A percentile compares a stretch with the other conserved stretches of the same genome.
Conservation (phyloP, 2,113 vertebrate species). For the Verasper variegatus region DNA sequence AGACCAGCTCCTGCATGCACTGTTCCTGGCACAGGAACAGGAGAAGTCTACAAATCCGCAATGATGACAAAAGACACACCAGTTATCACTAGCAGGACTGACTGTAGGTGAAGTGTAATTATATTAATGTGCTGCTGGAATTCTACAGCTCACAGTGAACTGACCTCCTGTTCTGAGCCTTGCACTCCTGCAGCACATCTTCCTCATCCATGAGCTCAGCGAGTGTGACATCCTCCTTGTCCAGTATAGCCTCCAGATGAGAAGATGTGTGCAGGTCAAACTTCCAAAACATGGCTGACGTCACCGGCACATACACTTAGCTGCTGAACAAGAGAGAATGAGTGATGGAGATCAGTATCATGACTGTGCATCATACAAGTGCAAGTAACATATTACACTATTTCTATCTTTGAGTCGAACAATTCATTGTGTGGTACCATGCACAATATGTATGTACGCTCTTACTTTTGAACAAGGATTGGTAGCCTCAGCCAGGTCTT, state of each 20-base stretch:
- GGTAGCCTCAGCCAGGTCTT: slow-evolving; percentile 75
- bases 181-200: slow-evolving; percentile 96
- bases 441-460: neutral
- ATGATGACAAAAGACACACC: slow-evolving; percentile 15
- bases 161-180: slow-evolving; percentile 92
- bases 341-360: slow-evolving; percentile 1
- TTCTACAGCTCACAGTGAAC: slow-evolving; percentile 5
- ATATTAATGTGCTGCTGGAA: neutral
- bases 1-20: slow-evolving; percentile 94
- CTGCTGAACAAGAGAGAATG: slow-evolving; percentile 36
- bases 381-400: neutral
- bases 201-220: slow-evolving; percentile 95
- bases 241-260: slow-evolving; percentile 94
- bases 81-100: slow-evolving; percentile 6
- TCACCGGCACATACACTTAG: slow-evolving; percentile 73
- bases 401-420: neutral
- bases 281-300: slow-evolving; percentile 96
- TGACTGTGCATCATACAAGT: neutral
- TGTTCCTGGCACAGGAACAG: slow-evolving; percentile 91
- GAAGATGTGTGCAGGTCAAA: slow-evolving; percentile 95
- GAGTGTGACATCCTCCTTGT: slow-evolving; percentile 93
- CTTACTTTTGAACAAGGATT: slow-evolving; percentile 75
- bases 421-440: neutral
- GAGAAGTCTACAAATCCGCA: slow-evolving; percentile 82
- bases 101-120: neutral